Conservation (phyloP, 2,113 vertebrate genomes). For the Heterotilapia buettikoferi region DNA sequence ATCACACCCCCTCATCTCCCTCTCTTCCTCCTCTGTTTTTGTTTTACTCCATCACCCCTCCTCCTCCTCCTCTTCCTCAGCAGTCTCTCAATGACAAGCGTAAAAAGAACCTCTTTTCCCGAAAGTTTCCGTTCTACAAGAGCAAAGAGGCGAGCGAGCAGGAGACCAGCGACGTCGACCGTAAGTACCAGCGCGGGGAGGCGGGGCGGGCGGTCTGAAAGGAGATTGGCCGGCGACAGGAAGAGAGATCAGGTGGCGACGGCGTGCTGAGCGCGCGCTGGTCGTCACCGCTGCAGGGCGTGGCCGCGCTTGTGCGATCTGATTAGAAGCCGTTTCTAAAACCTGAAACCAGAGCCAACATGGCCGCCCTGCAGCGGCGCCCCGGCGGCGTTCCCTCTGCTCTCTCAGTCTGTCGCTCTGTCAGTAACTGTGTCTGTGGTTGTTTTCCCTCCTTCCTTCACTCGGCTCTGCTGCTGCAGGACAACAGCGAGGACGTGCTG, state of each 20-base stretch:
- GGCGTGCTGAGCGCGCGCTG: slow-evolving; percentile 75
- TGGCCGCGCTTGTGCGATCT: neutral
- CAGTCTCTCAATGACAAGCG: slow-evolving; percentile 98
- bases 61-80: slow-evolving; percentile 90
- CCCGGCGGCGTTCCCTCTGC: slow-evolving; percentile 51
- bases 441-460: slow-evolving; percentile 70
- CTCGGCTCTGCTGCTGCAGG: slow-evolving; percentile 89
- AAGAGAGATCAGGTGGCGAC: slow-evolving; percentile 61
- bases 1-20: slow-evolving; percentile 80
- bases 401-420: slow-evolving; percentile 57
- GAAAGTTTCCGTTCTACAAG: slow-evolving; percentile 99
- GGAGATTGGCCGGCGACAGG: slow-evolving; percentile 37
- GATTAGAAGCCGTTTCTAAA: neutral
- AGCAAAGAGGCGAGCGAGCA: slow-evolving; percentile 98
- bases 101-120: slow-evolving; percentile 99
- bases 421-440: slow-evolving; percentile 93
- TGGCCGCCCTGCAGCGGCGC: slow-evolving; percentile 55
- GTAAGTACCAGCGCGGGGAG: slow-evolving; percentile 83
- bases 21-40: slow-evolving; percentile 70
- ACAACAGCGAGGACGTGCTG: slow-evolving; percentile 92
- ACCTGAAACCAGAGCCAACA: neutral
- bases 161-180: slow-evolving; percentile 97
- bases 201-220: slow-evolving; percentile 13
- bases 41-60: slow-evolving; percentile 78
- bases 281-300: slow-evolving; percentile 21